Evolutionary conservation across 2,797 vertebrate genomes (phyloP).

Genomic region (Mycteria americana): DNA sequence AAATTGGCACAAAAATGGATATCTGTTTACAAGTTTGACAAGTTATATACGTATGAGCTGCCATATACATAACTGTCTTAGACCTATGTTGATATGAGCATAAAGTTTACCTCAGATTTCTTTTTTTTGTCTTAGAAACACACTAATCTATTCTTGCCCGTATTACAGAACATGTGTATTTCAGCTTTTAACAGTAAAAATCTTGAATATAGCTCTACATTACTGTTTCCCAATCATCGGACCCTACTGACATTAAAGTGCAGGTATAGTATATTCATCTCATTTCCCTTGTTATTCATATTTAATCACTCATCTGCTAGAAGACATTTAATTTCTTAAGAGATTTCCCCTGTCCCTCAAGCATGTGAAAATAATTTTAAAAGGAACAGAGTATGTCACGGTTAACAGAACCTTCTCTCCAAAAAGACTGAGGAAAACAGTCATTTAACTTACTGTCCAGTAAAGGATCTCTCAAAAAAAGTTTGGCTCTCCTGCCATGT

Average conservation of each 20-base stretch:
- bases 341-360: background rate
- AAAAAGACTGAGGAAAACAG: background rate
- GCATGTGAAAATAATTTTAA: background rate
- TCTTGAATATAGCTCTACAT: background rate
- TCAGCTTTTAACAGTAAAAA: background rate
- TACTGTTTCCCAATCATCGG: background rate
- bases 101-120: background rate
- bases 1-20: background rate
- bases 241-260: background rate
- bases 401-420: background rate
- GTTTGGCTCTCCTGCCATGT: background rate
- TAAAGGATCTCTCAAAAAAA: background rate
- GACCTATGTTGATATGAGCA: background rate
- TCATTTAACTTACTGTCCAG: background rate
- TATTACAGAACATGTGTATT: accelerated
- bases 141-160: background rate
- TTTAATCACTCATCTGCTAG: background rate
- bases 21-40: background rate
- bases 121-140: background rate
- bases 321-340: background rate
- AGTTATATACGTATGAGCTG: accelerated
- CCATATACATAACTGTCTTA: background rate
- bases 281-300: background rate
- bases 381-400: background rate
- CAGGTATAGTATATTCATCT: background rate